Conservation (phyloP, 2,113 vertebrate genomes). For the Onychorhynchus coronatus region DNA sequence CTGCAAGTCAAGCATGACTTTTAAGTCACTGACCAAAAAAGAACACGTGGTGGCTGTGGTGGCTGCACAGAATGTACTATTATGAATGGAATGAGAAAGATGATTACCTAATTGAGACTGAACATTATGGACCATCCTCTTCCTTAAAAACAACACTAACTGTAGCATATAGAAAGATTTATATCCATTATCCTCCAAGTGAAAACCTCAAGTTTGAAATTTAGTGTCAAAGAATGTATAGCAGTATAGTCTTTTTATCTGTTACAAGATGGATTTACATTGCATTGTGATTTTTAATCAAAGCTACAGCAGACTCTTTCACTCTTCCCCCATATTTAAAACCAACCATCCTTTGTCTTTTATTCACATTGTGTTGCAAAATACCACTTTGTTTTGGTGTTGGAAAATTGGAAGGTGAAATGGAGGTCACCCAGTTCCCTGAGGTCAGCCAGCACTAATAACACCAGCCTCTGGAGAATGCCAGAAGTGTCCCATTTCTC, state of each 20-base stretch:
- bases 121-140: background rate
- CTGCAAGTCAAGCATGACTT: background rate
- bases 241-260: background rate
- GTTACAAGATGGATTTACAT: background rate
- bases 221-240: background rate
- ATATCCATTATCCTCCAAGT: background rate
- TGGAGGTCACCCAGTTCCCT: constrained; percentile 10
- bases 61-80: background rate
- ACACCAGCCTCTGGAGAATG: constrained; percentile 13
- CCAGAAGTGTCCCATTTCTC: background rate
- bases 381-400: background rate
- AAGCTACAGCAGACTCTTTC: background rate
- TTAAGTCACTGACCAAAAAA: background rate
- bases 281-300: background rate
- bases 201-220: background rate
- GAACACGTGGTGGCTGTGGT: background rate
- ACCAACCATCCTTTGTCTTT: background rate
- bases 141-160: background rate
- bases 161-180: background rate
- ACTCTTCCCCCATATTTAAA: background rate
- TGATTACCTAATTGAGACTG: background rate
- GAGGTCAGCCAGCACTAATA: constrained; percentile 41
- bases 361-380: background rate
- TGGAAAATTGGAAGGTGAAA: constrained; percentile 34
- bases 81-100: background rate